These are phyloP conservation scores for Guaruba guarouba DNA, from an alignment of 2,113 vertebrate genomes.

Conservation along the genomic window DNA sequence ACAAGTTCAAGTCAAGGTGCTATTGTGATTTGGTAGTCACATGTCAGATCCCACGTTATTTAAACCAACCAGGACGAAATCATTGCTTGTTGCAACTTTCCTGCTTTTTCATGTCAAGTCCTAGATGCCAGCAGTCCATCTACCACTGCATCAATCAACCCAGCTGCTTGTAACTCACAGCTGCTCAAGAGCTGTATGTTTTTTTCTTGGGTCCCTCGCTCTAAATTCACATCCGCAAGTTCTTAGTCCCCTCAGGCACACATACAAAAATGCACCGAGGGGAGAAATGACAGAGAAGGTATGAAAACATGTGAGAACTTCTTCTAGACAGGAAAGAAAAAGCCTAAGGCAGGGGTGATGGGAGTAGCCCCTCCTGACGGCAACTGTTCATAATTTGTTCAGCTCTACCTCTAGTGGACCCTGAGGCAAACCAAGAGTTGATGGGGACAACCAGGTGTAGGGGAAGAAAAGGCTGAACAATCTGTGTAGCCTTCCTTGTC, in stretches of 20 bases:
- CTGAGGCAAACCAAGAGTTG: neutral
- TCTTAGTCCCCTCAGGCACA: neutral
- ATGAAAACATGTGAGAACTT: neutral
- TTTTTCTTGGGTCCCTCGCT: neutral
- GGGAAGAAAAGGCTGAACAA: neutral
- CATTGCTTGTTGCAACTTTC: neutral
- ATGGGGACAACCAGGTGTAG: neutral
- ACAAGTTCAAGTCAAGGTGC: neutral
- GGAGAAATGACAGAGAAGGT: neutral
- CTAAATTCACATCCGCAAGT: neutral
- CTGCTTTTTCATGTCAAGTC: neutral
- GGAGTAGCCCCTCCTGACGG: neutral
- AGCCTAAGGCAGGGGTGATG: neutral
- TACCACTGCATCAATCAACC: neutral
- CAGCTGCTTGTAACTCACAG: neutral
- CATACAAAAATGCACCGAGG: neutral
- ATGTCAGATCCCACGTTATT: neutral
- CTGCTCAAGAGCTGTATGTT: neutral
- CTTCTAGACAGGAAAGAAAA: neutral
- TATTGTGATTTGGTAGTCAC: neutral
- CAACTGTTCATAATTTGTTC: neutral
- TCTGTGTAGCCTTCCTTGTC: neutral
- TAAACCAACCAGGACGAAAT: neutral
- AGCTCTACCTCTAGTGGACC: neutral
- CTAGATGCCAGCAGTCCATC: neutral